Evolutionary conservation across 2,888 invertebrate species (phyloP).

Genomic region (Thymelicus sylvestris): DNA sequence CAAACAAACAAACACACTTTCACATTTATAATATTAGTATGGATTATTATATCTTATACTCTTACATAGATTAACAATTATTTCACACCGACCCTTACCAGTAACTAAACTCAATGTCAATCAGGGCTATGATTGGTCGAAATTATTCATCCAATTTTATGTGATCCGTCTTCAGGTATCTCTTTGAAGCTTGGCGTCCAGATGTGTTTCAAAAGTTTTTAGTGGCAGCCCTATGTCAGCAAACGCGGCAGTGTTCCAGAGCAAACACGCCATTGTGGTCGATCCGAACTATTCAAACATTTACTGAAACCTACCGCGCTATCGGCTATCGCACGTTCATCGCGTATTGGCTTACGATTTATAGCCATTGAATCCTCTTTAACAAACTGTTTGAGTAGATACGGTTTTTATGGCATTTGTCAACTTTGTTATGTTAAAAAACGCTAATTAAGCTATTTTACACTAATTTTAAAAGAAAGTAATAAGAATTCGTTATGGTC

Average conservation of each 20-base stretch:
- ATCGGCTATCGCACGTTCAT: conserved; percentile 23
- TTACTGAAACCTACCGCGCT: conserved; percentile 39
- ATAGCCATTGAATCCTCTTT: conserved; percentile 20
- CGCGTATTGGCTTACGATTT: conserved; percentile 29
- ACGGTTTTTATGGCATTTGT: background rate
- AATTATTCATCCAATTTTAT: too few species aligned
- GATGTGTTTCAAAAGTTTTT: too few species aligned
- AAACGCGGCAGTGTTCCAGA: conserved; percentile 45
- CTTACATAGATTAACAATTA: too few species aligned
- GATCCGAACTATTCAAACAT: conserved; percentile 54
- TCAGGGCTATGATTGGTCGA: too few species aligned
- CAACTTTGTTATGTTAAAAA: background rate
- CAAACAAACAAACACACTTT: too few species aligned
- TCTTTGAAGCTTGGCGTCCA: too few species aligned
- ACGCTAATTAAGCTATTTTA: background rate
- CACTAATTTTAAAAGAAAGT: background rate
- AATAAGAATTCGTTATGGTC: background rate
- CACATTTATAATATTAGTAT: too few species aligned
- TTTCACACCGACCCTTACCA: too few species aligned
- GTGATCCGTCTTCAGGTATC: too few species aligned
- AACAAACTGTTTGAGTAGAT: conserved; percentile 6
- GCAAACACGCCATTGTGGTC: conserved; percentile 43
- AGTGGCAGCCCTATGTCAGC: conserved; percentile 35
- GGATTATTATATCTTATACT: too few species aligned
- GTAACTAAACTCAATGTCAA: too few species aligned